Evolutionary conservation across 2,888 invertebrate genomes (phyloP), one percentile per base, ranked within the genome.

Genomic region (Balanococcus diminutus): DNA sequence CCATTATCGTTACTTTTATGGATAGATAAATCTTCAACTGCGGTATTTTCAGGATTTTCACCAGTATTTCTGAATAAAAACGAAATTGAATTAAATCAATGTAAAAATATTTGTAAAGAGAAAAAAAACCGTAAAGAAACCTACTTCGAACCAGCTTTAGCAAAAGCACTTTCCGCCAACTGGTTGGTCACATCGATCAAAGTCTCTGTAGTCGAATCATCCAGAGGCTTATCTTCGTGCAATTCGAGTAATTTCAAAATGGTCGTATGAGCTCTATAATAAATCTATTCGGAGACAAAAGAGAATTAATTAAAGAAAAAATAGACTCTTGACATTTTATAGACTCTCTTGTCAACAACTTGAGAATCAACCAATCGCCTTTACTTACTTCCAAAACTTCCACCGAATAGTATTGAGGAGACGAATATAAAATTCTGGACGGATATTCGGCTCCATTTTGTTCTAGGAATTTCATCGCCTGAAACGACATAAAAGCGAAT

Each of bases 171-270:
- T 22, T 89, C 89, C 0, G 91, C 90, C 81, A 91, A 90, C 84
- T 90, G 87, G 9, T 91, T 91, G 88, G 93, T 91, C 89, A 91
- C 93, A 87, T 91, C 91, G 88, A 90, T 91, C 89, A 93, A 93
- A 72, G 93, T 90, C 89, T 92, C 92, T 14, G 92, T 94, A 3
- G 92, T 90, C 79, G 91, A 92, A 87, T 86, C 91, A 82, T 92
- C 92, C 88, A 94, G 91, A 0, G 92, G 92, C 90, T 94, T 94
- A 81, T 93, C 93, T 89, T 94, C 95, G 88, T 94, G 93, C 87
- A 94, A 92, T 89, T 96, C 95, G 39, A 98, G 91, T 90, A 94
- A 95, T 90, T 97, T 98, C 5, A 98, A 91, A 88, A 96, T 95
- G n/a, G 95, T 94, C 0, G 96, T 95, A 89, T 98, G 96, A 86